A percentile compares a stretch with the other conserved stretches of the same genome.
These are phyloP conservation scores for Colletes collaris DNA, from an alignment of 2,888 invertebrate genomes.

Conservation along the genomic window DNA sequence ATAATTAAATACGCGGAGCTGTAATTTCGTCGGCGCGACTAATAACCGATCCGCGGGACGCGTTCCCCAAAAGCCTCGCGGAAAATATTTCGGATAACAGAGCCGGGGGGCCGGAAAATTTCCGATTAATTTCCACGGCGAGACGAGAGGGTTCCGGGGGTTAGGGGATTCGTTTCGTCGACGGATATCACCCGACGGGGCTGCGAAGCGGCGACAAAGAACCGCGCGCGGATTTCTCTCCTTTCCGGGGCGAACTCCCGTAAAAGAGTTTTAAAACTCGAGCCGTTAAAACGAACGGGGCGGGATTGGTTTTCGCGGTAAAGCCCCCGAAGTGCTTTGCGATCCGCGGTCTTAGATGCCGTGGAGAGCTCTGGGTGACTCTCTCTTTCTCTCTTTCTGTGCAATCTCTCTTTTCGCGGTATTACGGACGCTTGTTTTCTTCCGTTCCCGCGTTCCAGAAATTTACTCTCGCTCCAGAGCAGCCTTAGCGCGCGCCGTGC, in stretches of 20 bases:
- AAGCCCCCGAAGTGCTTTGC: slow-evolving; percentile 64
- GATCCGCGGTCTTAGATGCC: slow-evolving; percentile 62
- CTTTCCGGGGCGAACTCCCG: slow-evolving; percentile 64
- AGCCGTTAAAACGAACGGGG: slow-evolving; percentile 64
- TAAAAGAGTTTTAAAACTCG: slow-evolving; percentile 70
- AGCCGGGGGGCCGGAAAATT: slow-evolving; percentile 29
- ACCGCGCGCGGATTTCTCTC: slow-evolving; percentile 55
- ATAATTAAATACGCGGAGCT: slow-evolving; percentile 49
- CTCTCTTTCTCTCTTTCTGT: slow-evolving; percentile 2
- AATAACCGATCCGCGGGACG: slow-evolving; percentile 33
- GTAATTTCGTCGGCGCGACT: slow-evolving; percentile 37
- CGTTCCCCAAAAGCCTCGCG: slow-evolving; percentile 14
- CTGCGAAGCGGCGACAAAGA: slow-evolving; percentile 53
- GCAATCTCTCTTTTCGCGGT: slow-evolving; percentile 46
- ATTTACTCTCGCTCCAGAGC: neutral
- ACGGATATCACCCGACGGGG: slow-evolving; percentile 2
- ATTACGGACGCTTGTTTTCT: slow-evolving; percentile 66
- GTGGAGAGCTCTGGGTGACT: slow-evolving; percentile 31
- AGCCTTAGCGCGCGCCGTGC: slow-evolving; percentile 32
- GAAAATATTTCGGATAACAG: slow-evolving; percentile 48
- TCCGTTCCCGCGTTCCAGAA: slow-evolving; percentile 40
- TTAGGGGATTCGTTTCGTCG: slow-evolving; percentile 19
- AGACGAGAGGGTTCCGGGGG: neutral
- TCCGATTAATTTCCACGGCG: slow-evolving; percentile 40
- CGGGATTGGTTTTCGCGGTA: slow-evolving; percentile 75